These are phyloP conservation scores for Chesias legatella DNA, from an alignment of 2,888 invertebrate species.

Conservation along the genomic window DNA sequence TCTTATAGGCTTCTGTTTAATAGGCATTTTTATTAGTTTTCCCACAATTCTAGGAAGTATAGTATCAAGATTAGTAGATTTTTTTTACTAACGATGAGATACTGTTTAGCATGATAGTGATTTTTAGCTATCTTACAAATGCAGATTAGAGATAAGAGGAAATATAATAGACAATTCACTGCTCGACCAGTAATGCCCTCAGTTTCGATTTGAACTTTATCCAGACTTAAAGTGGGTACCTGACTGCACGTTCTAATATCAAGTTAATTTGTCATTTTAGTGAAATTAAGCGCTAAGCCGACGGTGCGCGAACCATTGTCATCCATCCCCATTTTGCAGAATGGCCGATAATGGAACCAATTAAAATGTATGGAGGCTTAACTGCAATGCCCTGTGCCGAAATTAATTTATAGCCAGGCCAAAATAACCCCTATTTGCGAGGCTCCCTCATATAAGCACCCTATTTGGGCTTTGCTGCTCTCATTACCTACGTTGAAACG, in stretches of 20 bases:
- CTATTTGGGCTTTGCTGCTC: constrained; percentile 47
- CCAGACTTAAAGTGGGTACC: too few relatives aligned
- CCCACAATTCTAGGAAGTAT: too few relatives aligned
- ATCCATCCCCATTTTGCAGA: constrained; percentile 66
- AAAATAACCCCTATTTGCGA: constrained; percentile 66
- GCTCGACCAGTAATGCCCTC: too few relatives aligned
- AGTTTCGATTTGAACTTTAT: too few relatives aligned
- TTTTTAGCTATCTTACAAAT: too few relatives aligned
- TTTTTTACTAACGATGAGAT: too few relatives aligned
- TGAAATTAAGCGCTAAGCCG: constrained; percentile 52
- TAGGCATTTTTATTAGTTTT: too few relatives aligned
- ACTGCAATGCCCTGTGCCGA: constrained; percentile 73
- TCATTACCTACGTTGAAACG: constrained; percentile 1
- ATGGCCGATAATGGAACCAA: constrained; percentile 77
- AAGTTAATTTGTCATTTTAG: constrained; percentile 32
- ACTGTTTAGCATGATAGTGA: too few relatives aligned
- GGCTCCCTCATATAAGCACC: constrained; percentile 46
- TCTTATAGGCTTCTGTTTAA: too few relatives aligned
- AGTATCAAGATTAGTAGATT: too few relatives aligned
- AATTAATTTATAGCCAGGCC: constrained; percentile 76
- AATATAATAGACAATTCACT: too few relatives aligned
- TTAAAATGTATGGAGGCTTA: constrained; percentile 80
- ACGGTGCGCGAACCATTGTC: constrained; percentile 60
- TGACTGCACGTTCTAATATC: constrained; percentile 3
- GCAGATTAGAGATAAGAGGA: too few relatives aligned